phyloP scores from a whole-genome alignment of 2,797 vertebrate species.

The Thamnophis elegans region DNA sequence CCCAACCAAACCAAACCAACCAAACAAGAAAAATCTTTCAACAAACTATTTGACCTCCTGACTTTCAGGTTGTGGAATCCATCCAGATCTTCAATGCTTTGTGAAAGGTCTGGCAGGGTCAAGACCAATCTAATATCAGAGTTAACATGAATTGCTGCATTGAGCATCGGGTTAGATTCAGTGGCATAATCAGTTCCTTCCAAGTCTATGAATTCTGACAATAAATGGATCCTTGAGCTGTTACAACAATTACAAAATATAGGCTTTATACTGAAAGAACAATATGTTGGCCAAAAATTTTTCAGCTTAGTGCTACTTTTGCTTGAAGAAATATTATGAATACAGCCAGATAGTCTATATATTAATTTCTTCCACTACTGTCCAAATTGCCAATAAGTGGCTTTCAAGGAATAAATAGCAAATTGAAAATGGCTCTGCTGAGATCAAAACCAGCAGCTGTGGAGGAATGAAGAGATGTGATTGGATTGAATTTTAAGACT shows the following conservation, averaged over 20 bases:
- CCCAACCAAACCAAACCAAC: background rate
- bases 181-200: background rate
- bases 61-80: background rate
- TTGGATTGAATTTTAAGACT: background rate
- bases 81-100: background rate
- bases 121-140: background rate
- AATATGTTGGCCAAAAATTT: background rate
- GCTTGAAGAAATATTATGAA: background rate
- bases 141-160: background rate
- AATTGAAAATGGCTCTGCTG: background rate
- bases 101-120: background rate
- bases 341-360: background rate
- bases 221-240: background rate
- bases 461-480: background rate
- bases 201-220: background rate
- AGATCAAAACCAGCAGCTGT: background rate
- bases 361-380: background rate
- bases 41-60: background rate
- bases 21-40: background rate
- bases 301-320: background rate
- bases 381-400: background rate
- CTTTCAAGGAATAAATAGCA: background rate
- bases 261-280: background rate
- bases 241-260: background rate
- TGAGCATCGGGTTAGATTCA: background rate